These are phyloP conservation scores for Tigriopus japonicus DNA, from an alignment of 1,140 invertebrate genomes.

Conservation along the genomic window DNA sequence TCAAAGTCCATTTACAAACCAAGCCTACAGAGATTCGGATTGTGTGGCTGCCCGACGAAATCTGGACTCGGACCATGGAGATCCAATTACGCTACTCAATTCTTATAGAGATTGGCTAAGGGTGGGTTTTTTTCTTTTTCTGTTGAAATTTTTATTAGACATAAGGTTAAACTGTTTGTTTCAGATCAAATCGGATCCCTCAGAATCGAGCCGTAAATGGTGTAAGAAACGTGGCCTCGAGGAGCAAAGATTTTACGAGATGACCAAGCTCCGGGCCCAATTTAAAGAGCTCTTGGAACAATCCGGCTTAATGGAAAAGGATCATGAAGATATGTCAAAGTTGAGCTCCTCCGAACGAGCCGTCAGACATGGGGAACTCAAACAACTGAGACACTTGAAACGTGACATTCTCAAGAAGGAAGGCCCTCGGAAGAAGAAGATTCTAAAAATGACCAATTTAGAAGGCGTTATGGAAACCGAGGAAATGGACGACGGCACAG, in stretches of 20 bases:
- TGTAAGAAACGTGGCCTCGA: slow-evolving; percentile 68
- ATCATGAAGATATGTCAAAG: slow-evolving; percentile 32
- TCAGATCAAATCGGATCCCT: slow-evolving; percentile 38
- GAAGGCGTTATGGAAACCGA: slow-evolving; percentile 31
- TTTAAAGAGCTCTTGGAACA: slow-evolving; percentile 66
- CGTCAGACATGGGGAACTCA: slow-evolving; percentile 63
- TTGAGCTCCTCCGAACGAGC: slow-evolving; percentile 37
- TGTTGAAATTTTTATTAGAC: too few relatives aligned
- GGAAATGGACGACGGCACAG: slow-evolving; percentile 35
- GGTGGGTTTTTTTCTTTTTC: not conserved
- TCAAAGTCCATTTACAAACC: slow-evolving; percentile 75
- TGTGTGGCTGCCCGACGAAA: slow-evolving; percentile 49
- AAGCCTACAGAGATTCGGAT: slow-evolving; percentile 37
- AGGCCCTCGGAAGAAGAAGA: slow-evolving; percentile 38
- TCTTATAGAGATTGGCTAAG: slow-evolving; percentile 36
- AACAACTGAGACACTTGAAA: slow-evolving; percentile 57
- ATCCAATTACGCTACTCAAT: slow-evolving; percentile 77
- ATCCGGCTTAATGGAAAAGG: slow-evolving; percentile 40
- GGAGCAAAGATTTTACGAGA: slow-evolving; percentile 90
- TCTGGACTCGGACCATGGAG: slow-evolving; percentile 80
- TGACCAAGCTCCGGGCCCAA: slow-evolving; percentile 75
- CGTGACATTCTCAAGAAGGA: slow-evolving; percentile 39
- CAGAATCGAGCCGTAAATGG: slow-evolving; percentile 47
- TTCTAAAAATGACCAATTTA: slow-evolving; percentile 36
- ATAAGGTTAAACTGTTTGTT: too few relatives aligned